A percentile compares a stretch with the other conserved stretches of the same genome.
phyloP scores from a whole-genome alignment of 2,113 vertebrate genomes.

The Anguilla japonica region DNA sequence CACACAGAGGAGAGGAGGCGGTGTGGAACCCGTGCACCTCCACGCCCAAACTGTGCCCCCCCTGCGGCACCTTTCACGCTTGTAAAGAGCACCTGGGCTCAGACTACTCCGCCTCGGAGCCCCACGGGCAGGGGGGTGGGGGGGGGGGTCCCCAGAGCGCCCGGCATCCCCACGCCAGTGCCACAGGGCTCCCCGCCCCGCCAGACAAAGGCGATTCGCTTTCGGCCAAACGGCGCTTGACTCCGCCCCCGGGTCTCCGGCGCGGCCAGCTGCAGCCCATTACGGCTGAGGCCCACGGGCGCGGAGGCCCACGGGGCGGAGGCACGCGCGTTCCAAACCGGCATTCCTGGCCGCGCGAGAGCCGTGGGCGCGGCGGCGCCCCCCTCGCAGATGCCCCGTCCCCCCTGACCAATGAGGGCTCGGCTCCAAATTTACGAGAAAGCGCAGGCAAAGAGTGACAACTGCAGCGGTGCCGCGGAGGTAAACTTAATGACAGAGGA shows the following conservation, averaged over 20 bases:
- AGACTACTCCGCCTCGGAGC: background rate
- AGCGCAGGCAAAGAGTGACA: constrained; percentile 14
- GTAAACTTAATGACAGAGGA: constrained; percentile 5
- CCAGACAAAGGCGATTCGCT: background rate
- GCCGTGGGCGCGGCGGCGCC: constrained; percentile 18
- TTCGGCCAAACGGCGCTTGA: background rate
- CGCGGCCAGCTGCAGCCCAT: constrained; percentile 25
- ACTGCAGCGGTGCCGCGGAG: constrained; percentile 14
- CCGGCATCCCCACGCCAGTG: background rate
- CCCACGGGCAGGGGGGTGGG: no score
- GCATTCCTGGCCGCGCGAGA: constrained; percentile 6
- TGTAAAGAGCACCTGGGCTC: background rate
- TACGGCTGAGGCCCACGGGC: background rate
- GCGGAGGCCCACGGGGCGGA: background rate
- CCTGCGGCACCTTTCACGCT: background rate
- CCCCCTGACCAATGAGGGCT: background rate
- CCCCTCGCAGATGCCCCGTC: background rate
- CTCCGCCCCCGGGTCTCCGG: background rate
- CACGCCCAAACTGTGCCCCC: background rate
- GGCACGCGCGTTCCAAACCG: background rate
- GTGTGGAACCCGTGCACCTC: background rate
- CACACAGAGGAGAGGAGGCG: background rate
- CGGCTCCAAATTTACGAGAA: constrained; percentile 23
- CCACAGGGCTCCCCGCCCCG: background rate
- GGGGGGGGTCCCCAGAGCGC: no score